Conservation (phyloP, 1,140 invertebrate genomes). For the Nomia melanderi region DNA sequence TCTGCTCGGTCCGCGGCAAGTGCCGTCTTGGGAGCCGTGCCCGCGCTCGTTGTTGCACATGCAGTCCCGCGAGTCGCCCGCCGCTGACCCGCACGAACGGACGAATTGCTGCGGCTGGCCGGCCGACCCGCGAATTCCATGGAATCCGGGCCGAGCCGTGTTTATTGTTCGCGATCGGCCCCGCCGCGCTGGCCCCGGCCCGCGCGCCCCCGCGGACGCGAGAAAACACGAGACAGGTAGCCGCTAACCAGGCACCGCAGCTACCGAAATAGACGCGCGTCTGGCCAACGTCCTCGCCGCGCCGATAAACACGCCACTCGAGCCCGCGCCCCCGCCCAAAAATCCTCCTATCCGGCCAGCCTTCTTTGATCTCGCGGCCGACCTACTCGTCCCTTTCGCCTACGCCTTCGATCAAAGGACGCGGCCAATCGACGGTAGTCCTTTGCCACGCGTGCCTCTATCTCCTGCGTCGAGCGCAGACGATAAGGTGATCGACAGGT, state of each 20-base stretch:
- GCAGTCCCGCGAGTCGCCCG: slow-evolving; percentile 46
- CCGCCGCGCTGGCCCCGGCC: not conserved
- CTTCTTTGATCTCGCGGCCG: slow-evolving; percentile 63
- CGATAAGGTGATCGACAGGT: too few species aligned
- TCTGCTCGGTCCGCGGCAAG: slow-evolving; percentile 25
- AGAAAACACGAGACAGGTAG: slow-evolving; percentile 60
- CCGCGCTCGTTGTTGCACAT: slow-evolving; percentile 48
- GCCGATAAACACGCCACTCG: slow-evolving; percentile 63
- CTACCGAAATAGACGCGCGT: slow-evolving; percentile 64
- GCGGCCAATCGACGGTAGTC: too few species aligned
- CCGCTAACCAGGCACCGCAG: not conserved
- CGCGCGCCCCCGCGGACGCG: slow-evolving; percentile 9
- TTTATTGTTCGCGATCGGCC: slow-evolving; percentile 43
- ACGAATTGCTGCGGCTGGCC: slow-evolving; percentile 26
- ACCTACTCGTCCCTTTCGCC: slow-evolving; percentile 22
- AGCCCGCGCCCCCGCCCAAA: slow-evolving; percentile 44
- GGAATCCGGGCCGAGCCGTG: slow-evolving; percentile 41
- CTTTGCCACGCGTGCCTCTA: too few species aligned
- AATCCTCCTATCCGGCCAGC: slow-evolving; percentile 47
- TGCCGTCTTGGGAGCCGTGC: slow-evolving; percentile 57
- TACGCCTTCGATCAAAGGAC: slow-evolving; percentile 42
- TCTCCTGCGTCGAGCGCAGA: not conserved
- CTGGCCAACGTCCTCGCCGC: slow-evolving; percentile 63
- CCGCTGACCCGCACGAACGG: not conserved
- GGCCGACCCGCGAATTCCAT: slow-evolving; percentile 22